Base-by-base conservation (phyloP, 2,797 vertebrate genomes). In the Loris lydekkerianus region DNA sequence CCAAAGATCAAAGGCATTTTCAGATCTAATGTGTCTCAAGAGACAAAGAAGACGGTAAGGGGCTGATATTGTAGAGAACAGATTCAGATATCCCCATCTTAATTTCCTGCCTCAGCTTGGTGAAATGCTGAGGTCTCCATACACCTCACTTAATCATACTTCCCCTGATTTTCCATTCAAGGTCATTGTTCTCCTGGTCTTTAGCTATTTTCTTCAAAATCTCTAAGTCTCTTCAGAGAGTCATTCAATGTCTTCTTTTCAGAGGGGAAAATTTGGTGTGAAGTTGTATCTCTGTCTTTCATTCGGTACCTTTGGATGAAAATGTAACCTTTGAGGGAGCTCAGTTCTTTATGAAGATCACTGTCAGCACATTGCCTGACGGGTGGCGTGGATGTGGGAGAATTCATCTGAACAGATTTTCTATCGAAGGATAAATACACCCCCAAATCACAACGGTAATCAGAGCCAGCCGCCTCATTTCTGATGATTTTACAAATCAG, bases 401-500 rank as follows among this genome's bases (percentile, higher is more conserved):
- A 65, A 63, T 43, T 87, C 80, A 80, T 96, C 88, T 88, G 93
- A 97, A 61, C 96, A 97, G 73, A 89, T 96, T 60, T 97, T 94
- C 95, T 83, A 86, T 86, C 10, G 0, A 25, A 97, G 93, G 73
- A 53, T 92, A 97, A 97, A 95, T 91, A 80, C 65, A 77, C 90
- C n/a, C 40, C 53, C 95, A 60, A 73, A 61, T 96, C 96, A 92
- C 97, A 96, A 1, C 75, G 90, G 97, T 76, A 89, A 73, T 97
- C 98, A 96, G 90, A 93, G 96, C 89, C 53, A 65, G 96, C 83
- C 56, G 3, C n/a, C 58, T 6, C 10, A 0, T 97, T 98, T 97
- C 95, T 94, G 95, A 92, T 96, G 84, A 96, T 95, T 97, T 97
- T 89, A 77, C 85, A 49, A 90, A 97, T 87, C 43, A 13, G 86